Percentiles rank a stretch among this genome's conserved stretches.
Conservation (phyloP, 2,888 invertebrate genomes). For the Crepidodera aurea region DNA sequence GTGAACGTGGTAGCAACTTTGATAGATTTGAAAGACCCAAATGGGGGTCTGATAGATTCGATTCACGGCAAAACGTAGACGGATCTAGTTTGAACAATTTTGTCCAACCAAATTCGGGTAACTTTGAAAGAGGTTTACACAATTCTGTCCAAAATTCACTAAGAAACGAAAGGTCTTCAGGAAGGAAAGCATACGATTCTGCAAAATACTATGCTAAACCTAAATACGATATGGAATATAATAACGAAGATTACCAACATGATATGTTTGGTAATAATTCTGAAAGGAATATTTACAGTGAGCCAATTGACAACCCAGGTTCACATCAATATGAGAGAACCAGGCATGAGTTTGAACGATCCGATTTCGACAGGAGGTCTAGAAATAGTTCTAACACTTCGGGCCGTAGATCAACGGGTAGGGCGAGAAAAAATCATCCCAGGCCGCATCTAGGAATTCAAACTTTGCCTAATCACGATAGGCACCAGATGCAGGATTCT, state of each 20-base stretch:
- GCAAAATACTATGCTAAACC: constrained; percentile 59
- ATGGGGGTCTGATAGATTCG: constrained; percentile 66
- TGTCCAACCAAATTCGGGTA: constrained; percentile 52
- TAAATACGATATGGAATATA: constrained; percentile 56
- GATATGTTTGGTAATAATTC: constrained; percentile 59
- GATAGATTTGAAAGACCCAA: constrained; percentile 68
- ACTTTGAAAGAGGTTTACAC: constrained; percentile 53
- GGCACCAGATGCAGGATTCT: constrained; percentile 65
- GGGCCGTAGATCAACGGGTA: constrained; percentile 57
- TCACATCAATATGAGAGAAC: constrained; percentile 58
- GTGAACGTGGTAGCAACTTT: constrained; percentile 63
- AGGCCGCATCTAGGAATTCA: constrained; percentile 65
- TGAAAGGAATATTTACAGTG: constrained; percentile 64
- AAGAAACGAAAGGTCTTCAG: constrained; percentile 53
- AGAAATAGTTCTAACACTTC: constrained; percentile 59
- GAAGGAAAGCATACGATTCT: constrained; percentile 55
- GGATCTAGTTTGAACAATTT: constrained; percentile 54
- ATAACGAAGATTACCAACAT: constrained; percentile 56
- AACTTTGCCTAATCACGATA: constrained; percentile 67
- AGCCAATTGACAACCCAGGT: constrained; percentile 56
- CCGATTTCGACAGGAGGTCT: constrained; percentile 62
- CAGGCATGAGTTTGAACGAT: constrained; percentile 69
- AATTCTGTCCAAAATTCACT: constrained; percentile 52
- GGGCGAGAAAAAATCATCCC: constrained; percentile 61
- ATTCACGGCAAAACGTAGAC: constrained; percentile 64